Evolutionary conservation across 2,888 invertebrate genomes (phyloP).

Genomic region (Timandra comae): DNA sequence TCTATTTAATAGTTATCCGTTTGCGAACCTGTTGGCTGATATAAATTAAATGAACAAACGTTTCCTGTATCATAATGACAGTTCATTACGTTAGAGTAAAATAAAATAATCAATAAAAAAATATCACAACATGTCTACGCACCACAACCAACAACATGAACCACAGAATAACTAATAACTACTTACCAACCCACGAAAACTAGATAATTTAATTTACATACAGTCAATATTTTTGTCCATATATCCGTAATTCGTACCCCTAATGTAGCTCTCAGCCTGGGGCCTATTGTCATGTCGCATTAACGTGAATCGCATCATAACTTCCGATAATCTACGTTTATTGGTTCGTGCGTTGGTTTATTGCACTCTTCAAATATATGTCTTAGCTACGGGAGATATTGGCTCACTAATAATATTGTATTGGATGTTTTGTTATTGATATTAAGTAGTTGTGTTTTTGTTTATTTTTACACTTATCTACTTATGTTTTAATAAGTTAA

Average conservation of each 20-base stretch:
- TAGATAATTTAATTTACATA: too few species aligned
- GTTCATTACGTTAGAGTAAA: too few species aligned
- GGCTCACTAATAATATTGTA: conserved; percentile 1
- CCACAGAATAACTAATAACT: too few species aligned
- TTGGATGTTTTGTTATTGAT: conserved; percentile 13
- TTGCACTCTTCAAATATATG: conserved; percentile 40
- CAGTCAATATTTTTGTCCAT: conserved; percentile 4
- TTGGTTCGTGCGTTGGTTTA: conserved; percentile 63
- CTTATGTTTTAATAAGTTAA: neutral
- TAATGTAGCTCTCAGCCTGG: conserved; percentile 26
- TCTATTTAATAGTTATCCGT: too few species aligned
- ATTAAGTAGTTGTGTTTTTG: conserved; percentile 1
- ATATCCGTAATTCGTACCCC: conserved; percentile 18
- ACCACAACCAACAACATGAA: too few species aligned
- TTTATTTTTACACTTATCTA: neutral
- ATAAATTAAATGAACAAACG: too few species aligned
- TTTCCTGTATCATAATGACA: too few species aligned
- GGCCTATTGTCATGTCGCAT: conserved; percentile 71
- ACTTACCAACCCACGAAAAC: too few species aligned
- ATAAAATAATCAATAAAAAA: too few species aligned
- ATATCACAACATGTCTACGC: too few species aligned
- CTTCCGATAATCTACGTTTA: conserved; percentile 75
- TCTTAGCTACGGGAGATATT: conserved; percentile 19
- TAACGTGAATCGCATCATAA: conserved; percentile 73
- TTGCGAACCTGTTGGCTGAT: too few species aligned